These are phyloP conservation scores for Hemibagrus wyckioides DNA, from an alignment of 2,113 vertebrate species.

Conservation along the genomic window DNA sequence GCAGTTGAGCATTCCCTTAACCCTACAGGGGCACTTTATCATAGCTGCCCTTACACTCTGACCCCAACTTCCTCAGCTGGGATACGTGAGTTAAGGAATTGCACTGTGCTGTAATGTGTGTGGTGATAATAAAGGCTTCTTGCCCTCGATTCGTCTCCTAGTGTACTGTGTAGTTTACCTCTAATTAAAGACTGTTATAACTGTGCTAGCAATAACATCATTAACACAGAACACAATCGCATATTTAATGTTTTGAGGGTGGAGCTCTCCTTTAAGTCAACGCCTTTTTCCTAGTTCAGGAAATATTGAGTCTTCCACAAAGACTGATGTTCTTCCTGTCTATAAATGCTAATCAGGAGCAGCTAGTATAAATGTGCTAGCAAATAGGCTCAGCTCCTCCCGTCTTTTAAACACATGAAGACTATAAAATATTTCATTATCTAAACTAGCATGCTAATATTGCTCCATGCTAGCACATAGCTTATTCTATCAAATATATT, in stretches of 20 bases:
- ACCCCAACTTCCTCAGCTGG: too few relatives aligned
- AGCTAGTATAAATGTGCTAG: not conserved
- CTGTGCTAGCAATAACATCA: not conserved
- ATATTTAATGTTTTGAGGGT: not conserved
- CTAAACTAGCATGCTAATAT: not conserved
- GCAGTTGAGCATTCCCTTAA: too few relatives aligned
- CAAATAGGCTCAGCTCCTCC: not conserved
- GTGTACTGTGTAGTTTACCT: not conserved
- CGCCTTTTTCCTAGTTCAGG: not conserved
- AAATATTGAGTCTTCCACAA: not conserved
- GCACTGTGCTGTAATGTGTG: too few relatives aligned
- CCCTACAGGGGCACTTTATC: too few relatives aligned
- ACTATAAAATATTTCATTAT: not conserved
- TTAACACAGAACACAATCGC: not conserved
- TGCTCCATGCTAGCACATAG: not conserved
- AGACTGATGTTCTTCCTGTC: too few relatives aligned
- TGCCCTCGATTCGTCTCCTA: too few relatives aligned
- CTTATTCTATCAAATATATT: not conserved
- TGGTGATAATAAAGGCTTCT: too few relatives aligned
- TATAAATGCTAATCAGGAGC: not conserved
- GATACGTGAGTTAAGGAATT: too few relatives aligned
- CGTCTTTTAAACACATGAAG: not conserved
- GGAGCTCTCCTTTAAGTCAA: not conserved
- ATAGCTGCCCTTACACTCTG: too few relatives aligned
- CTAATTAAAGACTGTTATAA: too few relatives aligned